Conservation (phyloP, 92 coral and sea anemone species). For the Porites cylindrica region DNA sequence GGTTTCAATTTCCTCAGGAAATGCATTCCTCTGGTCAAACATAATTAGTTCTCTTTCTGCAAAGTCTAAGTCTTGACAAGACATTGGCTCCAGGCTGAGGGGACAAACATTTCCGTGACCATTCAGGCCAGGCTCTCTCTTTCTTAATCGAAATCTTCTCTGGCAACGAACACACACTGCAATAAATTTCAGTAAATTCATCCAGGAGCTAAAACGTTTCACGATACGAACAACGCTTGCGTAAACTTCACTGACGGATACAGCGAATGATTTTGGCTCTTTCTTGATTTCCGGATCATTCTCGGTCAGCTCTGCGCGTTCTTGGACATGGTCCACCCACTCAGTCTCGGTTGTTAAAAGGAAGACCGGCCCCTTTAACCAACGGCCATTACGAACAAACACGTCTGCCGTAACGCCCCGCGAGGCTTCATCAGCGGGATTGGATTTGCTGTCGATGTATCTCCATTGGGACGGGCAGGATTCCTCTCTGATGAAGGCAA, state of each 20-base stretch:
- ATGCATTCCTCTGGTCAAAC: conserved; percentile 1
- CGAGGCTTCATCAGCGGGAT: conserved; percentile 40
- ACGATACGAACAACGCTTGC: too few relatives aligned
- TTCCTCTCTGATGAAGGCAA: conserved; percentile 12
- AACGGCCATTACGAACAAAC: too few relatives aligned
- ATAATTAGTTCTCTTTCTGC: conserved; percentile 34
- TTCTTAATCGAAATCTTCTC: too few relatives aligned
- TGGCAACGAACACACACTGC: too few relatives aligned
- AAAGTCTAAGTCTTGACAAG: conserved; percentile 19
- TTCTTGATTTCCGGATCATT: conserved; percentile 56
- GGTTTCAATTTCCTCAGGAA: not conserved
- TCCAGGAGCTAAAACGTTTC: too few relatives aligned
- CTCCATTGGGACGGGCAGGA: conserved; percentile 25
- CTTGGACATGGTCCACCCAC: conserved; percentile 5
- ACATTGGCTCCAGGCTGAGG: not conserved
- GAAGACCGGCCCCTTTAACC: too few relatives aligned
- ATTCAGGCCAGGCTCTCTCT: too few relatives aligned
- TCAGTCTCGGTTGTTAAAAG: conserved; percentile 9
- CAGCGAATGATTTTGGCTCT: conserved; percentile 3
- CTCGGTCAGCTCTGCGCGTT: not conserved
- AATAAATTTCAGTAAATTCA: too few relatives aligned
- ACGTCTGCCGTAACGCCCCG: conserved; percentile 46
- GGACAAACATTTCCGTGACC: not conserved
- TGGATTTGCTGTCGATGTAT: conserved; percentile 11
- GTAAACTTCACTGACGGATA: not conserved